These are phyloP conservation scores for Thinocorus orbignyianus DNA, from an alignment of 2,113 vertebrate genomes.

Conservation along the genomic window DNA sequence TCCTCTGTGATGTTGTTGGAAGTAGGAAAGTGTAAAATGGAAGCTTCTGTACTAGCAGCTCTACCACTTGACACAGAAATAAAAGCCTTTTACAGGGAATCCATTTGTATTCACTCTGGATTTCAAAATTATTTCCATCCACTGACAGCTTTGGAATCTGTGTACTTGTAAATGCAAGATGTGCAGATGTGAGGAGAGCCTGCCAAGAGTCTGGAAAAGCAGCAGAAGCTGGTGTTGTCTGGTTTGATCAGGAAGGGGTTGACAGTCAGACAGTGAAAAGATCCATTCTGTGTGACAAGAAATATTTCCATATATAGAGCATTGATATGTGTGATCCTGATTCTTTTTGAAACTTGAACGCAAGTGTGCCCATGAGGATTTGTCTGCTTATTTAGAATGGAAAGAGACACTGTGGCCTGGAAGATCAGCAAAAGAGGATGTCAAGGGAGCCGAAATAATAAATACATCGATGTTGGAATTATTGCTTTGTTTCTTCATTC, in stretches of 20 bases:
- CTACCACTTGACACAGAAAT: slow-evolving; percentile 19
- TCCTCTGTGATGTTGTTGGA: slow-evolving; percentile 5
- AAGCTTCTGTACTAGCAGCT: slow-evolving; percentile 39
- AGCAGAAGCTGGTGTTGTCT: slow-evolving; percentile 38
- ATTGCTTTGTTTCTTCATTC: slow-evolving; percentile 23
- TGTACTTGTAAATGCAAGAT: slow-evolving; percentile 37
- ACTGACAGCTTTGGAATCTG: slow-evolving; percentile 60
- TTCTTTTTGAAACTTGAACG: neutral
- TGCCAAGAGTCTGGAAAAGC: slow-evolving; percentile 52
- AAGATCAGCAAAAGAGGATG: neutral
- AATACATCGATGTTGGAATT: neutral
- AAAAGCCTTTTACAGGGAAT: slow-evolving; percentile 45
- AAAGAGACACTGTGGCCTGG: neutral
- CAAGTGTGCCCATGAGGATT: neutral
- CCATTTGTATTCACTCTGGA: slow-evolving; percentile 54
- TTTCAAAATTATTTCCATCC: slow-evolving; percentile 62
- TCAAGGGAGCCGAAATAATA: neutral
- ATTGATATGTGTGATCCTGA: neutral
- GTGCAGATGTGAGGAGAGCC: slow-evolving; percentile 34
- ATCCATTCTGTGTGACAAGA: slow-evolving; percentile 43
- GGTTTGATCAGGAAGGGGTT: slow-evolving; percentile 39
- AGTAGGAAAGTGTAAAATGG: slow-evolving; percentile 33
- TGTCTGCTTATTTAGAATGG: neutral
- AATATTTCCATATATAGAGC: slow-evolving; percentile 42
- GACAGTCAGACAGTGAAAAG: slow-evolving; percentile 43